Base-by-base conservation (phyloP, 2,888 invertebrate species). In the Lapara coniferarum region DNA sequence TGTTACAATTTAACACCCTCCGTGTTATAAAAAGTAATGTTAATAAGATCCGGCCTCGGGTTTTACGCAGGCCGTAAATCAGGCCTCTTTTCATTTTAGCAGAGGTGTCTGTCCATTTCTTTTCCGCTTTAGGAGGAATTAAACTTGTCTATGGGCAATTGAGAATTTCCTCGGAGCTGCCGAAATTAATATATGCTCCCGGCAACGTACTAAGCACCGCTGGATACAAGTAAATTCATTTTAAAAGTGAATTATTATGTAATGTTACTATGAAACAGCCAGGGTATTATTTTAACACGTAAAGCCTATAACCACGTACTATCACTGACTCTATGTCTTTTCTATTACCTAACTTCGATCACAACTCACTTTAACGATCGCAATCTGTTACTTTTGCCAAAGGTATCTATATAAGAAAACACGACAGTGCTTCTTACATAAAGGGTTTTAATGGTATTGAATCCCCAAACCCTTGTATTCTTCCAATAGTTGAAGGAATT, bases 1-100 rank as follows among this genome's bases (percentile, higher is more conserved):
- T 92, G 89, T 89, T 86, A 88, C 92, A 90, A 90, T 90, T 92
- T 90, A 92, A 86, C 87, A 83, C 86, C 85, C 81, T 81, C 82
- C 80, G 81, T 88, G 89, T 89, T 92, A 91, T 92, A 91, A 93
- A 92, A 92, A 91, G 92, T 91, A 89, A 92, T 91, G 91, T 90
- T 92, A 91, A 92, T 92, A 93, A 92, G 91, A 90, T 85, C 88
- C 86, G 77, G 83, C 83, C 85, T 85, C 83, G 84, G 84, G 85
- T 85, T 91, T 89, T 86, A 90, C 88, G 89, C 83, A 84, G 81
- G 87, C 80, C 85, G 87, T 93, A 92, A 93, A 92, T 93, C 92
- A 92, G 85, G 85, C 82, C 87, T 86, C 89, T 86, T 92, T 92
- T 90, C 87, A 90, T 90, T 90, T 90, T 85, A 88, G 87, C 86